Base-by-base conservation (phyloP, 2,888 invertebrate genomes). In the Unio delphinus region DNA sequence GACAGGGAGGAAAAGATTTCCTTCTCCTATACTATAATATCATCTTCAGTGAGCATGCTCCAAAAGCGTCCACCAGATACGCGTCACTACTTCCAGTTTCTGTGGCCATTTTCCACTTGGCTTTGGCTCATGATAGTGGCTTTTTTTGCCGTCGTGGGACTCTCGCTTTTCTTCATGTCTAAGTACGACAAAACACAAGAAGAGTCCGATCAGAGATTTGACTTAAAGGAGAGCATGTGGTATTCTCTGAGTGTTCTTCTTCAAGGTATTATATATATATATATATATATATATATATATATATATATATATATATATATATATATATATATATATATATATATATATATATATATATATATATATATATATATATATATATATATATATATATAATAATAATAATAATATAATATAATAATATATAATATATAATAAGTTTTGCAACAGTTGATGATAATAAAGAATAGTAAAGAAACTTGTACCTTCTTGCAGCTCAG, bases 171-270 rank as follows among this genome's bases (percentile, higher is more conserved):
- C 65, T 70, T 82, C n/a, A 86, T 86, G 85, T 80, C 79, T 58
- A 76, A 78, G 45, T 86, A 81, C 64, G 86, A 86, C 67, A 80
- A 80, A 54, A 86, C 85, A 0, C 85, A 85, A 66, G 66, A 73
- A 17, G 75, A 70, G 7, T 74, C 80, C 6, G 81, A 81, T 57
- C 82, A 83, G 66, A 77, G 75, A 62, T 86, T 86, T 72, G 83
- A 86, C 73, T 72, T 86, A 17, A 84, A 85, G 70, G 86, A 86
- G 65, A 86, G 85, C 67, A 74, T 83, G 65, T 86, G 86, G 86
- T 86, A 86, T 70, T 81, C 85, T 3, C 65, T 84, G n/a, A 86
- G 85, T 63, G 83, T 86, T 34, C 54, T 86, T 20, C 74, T 86
- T 23, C 83, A 83, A 81, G 84, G 81, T 81, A 70, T 64, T 30